Evolutionary conservation across 2,888 invertebrate genomes (phyloP).

Genomic region (Cremastinae sp.): DNA sequence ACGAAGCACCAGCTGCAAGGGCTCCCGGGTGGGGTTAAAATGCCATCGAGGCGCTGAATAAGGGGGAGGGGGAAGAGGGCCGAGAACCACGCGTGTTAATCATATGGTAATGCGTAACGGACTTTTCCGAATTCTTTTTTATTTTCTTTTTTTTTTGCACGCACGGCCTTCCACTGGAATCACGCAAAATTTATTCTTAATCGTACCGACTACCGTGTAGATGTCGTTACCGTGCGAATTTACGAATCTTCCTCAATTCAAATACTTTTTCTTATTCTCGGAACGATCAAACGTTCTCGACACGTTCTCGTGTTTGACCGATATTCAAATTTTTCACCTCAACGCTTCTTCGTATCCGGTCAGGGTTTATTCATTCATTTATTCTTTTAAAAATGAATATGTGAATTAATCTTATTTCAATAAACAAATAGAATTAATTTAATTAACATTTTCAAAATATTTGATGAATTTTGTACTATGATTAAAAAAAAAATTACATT

Average conservation of each 20-base stretch:
- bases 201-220: neutral
- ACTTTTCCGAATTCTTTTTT: slow-evolving; percentile 57
- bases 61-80: slow-evolving; percentile 48
- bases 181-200: neutral
- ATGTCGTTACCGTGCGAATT: neutral
- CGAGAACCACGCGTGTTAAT: slow-evolving; percentile 72
- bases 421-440: too few relatives aligned
- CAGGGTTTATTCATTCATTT: neutral
- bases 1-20: slow-evolving; percentile 47
- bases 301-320: neutral
- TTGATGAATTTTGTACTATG: too few relatives aligned
- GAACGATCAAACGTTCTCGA: neutral
- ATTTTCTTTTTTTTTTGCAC: slow-evolving; percentile 20
- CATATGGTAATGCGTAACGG: slow-evolving; percentile 78
- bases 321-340: neutral
- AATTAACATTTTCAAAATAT: too few relatives aligned
- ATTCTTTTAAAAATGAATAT: too few relatives aligned
- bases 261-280: slow-evolving; percentile 5
- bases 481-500: too few relatives aligned
- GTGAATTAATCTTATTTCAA: too few relatives aligned
- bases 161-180: neutral
- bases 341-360: neutral
- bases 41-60: neutral
- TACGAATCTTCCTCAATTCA: neutral
- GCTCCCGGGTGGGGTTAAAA: slow-evolving; percentile 42